Base-by-base conservation (phyloP, 2,888 invertebrate species). In the Timema cristinae region DNA sequence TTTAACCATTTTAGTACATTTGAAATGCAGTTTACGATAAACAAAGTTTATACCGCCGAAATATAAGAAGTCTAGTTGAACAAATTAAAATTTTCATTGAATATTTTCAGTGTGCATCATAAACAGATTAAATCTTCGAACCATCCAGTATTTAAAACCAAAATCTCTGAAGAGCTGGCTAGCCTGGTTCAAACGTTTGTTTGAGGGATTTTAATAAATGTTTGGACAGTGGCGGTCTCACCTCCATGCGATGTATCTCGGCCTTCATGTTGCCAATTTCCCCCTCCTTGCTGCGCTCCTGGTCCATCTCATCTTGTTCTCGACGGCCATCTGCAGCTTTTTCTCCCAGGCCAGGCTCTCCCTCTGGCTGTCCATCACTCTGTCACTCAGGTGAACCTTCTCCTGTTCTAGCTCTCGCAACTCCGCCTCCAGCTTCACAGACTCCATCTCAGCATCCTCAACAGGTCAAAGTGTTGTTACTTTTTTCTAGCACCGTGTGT, bases 181-280 rank as follows among this genome's bases (percentile, higher is more conserved):
- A 32, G 32, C 32, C 32, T 32, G 32, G 32, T 32, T 32, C 32
- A 32, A 32, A 32, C 32, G 32, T 32, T 32, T 4, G 4, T 32
- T 32, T 32, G 32, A 32, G 32, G 32, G 4, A 32, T 32, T 32
- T 32, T 32, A 32, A 32, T 32, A 32, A 32, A 32, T 32, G 32
- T 83, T 84, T 75, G 16, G 16, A 52, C 7, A 13, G 6, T 54
- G 68, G 4, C 69, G 15, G 32, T 1, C 74, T 83, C 80, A 93
- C 91, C 82, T 91, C 88, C 94, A 94, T 94, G 76, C 91, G 86
- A 77, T 93, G 93, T 78, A 94, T 93, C 84, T 94, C 94, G 56
- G 84, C 85, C 79, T 87, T 90, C 93, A 94, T 93, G 51, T 85
- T 85, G 0, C 89, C 89, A 32, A 93, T 86, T 80, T 93, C 93